These are phyloP conservation scores for Achroia grisella DNA, from an alignment of 1,140 invertebrate genomes.

Conservation along the genomic window DNA sequence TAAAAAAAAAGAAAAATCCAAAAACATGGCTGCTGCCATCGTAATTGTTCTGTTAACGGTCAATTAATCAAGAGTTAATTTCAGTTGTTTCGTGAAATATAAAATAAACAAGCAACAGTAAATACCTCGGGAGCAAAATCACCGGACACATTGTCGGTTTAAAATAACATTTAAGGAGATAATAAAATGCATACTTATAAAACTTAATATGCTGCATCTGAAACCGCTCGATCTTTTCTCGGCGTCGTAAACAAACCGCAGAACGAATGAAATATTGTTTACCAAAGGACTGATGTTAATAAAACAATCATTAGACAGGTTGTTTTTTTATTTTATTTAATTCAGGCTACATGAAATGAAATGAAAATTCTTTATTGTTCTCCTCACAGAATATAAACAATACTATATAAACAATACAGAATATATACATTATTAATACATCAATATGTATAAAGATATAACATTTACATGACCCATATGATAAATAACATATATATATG, in stretches of 20 bases:
- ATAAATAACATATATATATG: too few relatives aligned
- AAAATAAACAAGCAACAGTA: conserved; percentile 37
- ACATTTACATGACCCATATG: too few relatives aligned
- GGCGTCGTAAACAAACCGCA: conserved; percentile 49
- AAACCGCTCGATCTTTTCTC: conserved; percentile 21
- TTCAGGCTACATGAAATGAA: too few relatives aligned
- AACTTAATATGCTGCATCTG: conserved; percentile 45
- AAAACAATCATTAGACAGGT: too few relatives aligned
- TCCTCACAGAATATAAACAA: too few relatives aligned
- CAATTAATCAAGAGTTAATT: conserved; percentile 47
- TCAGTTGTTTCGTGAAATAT: conserved; percentile 26
- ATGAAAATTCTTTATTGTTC: too few relatives aligned
- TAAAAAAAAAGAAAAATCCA: conserved; percentile 23
- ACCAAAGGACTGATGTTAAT: background rate
- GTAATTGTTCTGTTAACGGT: conserved; percentile 45
- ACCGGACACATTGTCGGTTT: conserved; percentile 55
- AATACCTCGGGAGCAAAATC: conserved; percentile 15
- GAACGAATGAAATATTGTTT: conserved; percentile 23
- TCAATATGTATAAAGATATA: too few relatives aligned
- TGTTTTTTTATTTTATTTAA: too few relatives aligned
- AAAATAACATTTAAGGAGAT: conserved; percentile 64
- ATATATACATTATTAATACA: too few relatives aligned
- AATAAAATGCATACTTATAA: conserved; percentile 52
- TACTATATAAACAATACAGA: too few relatives aligned
- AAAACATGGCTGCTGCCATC: conserved; percentile 29